Evolutionary conservation across 2,888 invertebrate species (phyloP), one percentile per base, ranked within the genome.

Genomic region (Rhodophaea formosa): DNA sequence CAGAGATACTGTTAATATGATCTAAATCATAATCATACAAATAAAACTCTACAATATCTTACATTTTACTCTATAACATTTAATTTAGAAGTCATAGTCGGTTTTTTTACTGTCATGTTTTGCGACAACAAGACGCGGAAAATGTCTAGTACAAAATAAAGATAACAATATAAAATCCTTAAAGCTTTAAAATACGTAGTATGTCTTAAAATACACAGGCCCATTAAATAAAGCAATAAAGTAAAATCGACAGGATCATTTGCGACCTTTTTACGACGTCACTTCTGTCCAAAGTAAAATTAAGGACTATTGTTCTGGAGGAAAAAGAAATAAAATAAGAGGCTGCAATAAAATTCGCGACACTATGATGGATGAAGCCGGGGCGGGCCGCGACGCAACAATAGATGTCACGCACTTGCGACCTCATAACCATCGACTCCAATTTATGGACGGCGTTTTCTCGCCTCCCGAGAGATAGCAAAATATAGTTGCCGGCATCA

Each of bases 371-470:
- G 80, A 84, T 79, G 75, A 71, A 69, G 66, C 67, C 65, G 68
- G 67, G 62, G 65, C 65, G 69, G 63, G 53, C 66, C 67, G 59
- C 64, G 66, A 66, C 71, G 73, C 74, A 72, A 85, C 79, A 86
- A 85, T 82, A 80, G 74, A 78, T 75, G 83, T 80, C 84, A 84
- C 83, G 82, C 80, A 80, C 76, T 84, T 73, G 76, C 76, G 76
- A 81, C 80, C 83, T 85, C 83, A 83, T 86, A 86, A 83, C 82
- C 82, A 81, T 83, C 77, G 79, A 76, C 79, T 78, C 65, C 75
- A 82, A 84, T 86, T 82, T 82, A 86, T 82, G 74, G 74, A 66
- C 67, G 71, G 74, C 74, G 71, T 80, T 80, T 77, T 82, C 75
- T 69, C 68, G 63, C 61, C 69, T 64, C 69, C 58, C 69, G 56